These are phyloP conservation scores for Rhagophthalmus giganteus DNA, from an alignment of 2,888 invertebrate species.

Conservation along the genomic window DNA sequence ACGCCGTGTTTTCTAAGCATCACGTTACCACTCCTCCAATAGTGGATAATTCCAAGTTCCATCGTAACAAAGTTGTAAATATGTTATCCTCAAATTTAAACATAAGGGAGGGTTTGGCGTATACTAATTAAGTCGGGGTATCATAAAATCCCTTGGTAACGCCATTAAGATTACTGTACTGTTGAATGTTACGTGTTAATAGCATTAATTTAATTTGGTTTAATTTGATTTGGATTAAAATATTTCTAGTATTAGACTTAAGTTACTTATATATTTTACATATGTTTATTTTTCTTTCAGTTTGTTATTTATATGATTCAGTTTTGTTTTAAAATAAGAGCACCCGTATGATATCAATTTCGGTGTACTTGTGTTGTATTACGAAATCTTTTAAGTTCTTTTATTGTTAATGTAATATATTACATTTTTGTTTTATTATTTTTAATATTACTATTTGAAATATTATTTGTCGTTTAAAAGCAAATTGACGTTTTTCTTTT, in stretches of 20 bases:
- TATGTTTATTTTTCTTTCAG: constrained; percentile 7
- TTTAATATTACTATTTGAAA: no score
- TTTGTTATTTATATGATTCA: no score
- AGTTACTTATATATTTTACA: not conserved
- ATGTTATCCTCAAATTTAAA: constrained; percentile 19
- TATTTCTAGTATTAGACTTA: constrained; percentile 10
- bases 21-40: constrained; percentile 18
- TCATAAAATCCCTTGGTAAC: constrained; percentile 28
- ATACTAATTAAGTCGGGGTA: constrained; percentile 24
- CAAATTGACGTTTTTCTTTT: no score
- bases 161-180: constrained; percentile 37
- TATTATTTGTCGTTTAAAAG: no score
- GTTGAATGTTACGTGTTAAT: constrained; percentile 41
- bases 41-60: constrained; percentile 11
- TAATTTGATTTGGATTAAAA: constrained; percentile 25
- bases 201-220: constrained; percentile 32
- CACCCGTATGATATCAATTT: no score
- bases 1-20: no score
- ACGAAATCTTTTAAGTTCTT: no score
- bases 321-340: no score
- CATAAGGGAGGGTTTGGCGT: constrained; percentile 25
- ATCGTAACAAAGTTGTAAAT: constrained; percentile 21
- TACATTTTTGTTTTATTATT: no score
- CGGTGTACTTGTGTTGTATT: no score
- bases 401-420: no score